phyloP scores from a whole-genome alignment of 1,140 invertebrate genomes.

The Neodiprion virginianus region DNA sequence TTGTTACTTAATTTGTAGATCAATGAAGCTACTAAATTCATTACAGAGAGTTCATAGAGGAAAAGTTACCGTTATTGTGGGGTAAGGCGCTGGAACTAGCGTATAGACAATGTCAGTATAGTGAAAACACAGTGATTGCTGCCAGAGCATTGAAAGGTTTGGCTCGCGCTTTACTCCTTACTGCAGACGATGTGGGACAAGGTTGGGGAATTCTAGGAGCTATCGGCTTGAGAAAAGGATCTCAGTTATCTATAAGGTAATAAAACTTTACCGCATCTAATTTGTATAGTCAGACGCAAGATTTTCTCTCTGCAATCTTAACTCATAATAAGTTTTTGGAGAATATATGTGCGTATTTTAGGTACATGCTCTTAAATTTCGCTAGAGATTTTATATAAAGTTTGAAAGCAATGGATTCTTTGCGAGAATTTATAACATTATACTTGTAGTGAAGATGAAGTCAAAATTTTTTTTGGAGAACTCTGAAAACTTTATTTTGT shows the following conservation, averaged over 20 bases:
- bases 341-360: too few species aligned
- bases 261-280: constrained; percentile 17
- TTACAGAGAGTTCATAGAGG: constrained; percentile 65
- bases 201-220: constrained; percentile 69
- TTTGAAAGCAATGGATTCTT: too few species aligned
- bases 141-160: constrained; percentile 62
- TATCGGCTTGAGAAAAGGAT: constrained; percentile 69
- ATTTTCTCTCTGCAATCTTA: neutral
- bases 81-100: constrained; percentile 64
- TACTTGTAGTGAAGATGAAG: too few species aligned
- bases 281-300: too few species aligned
- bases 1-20: neutral
- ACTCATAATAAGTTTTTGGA: too few species aligned
- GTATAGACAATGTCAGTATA: constrained; percentile 61
- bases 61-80: constrained; percentile 68
- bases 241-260: constrained; percentile 65
- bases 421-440: too few species aligned
- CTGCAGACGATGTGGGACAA: constrained; percentile 66
- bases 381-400: too few species aligned
- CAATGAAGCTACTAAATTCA: constrained; percentile 14
- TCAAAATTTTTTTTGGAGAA: too few species aligned
- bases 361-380: too few species aligned
- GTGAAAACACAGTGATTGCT: constrained; percentile 55
- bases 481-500: too few species aligned
- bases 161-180: constrained; percentile 55